Conservation (phyloP, 1,140 invertebrate genomes). For the Antheraea mylitta region DNA sequence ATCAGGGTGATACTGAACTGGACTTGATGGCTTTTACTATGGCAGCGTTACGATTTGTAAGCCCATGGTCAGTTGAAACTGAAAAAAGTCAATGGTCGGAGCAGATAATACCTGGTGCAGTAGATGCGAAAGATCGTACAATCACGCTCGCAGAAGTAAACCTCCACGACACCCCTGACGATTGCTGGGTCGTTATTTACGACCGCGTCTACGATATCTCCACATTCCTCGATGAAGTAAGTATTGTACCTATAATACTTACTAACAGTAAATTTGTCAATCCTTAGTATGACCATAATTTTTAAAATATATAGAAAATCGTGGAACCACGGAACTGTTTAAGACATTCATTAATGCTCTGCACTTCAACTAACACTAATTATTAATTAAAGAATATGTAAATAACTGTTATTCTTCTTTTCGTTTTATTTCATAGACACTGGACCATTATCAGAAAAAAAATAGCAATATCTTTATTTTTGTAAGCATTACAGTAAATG, state of each 20-base stretch:
- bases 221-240: slow-evolving; percentile 83
- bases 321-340: too few relatives aligned
- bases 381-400: too few relatives aligned
- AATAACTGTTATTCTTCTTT: too few relatives aligned
- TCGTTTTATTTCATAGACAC: too few relatives aligned
- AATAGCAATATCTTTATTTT: too few relatives aligned
- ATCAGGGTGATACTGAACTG: slow-evolving; percentile 51
- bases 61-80: slow-evolving; percentile 56
- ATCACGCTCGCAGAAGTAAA: slow-evolving; percentile 83
- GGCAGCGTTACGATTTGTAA: slow-evolving; percentile 70
- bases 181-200: slow-evolving; percentile 87
- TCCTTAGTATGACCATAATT: too few relatives aligned
- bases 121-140: slow-evolving; percentile 60
- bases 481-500: too few relatives aligned
- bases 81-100: slow-evolving; percentile 42
- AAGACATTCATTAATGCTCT: too few relatives aligned
- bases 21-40: slow-evolving; percentile 68
- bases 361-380: too few relatives aligned
- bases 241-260: slow-evolving; percentile 5
- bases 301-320: too few relatives aligned
- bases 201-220: slow-evolving; percentile 89
- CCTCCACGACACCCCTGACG: slow-evolving; percentile 81
- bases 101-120: slow-evolving; percentile 42
- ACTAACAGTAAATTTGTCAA: background rate
- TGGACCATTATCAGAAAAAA: too few relatives aligned